Base-by-base conservation (phyloP, 1,140 invertebrate species). In the Drosophila lacertosa region DNA sequence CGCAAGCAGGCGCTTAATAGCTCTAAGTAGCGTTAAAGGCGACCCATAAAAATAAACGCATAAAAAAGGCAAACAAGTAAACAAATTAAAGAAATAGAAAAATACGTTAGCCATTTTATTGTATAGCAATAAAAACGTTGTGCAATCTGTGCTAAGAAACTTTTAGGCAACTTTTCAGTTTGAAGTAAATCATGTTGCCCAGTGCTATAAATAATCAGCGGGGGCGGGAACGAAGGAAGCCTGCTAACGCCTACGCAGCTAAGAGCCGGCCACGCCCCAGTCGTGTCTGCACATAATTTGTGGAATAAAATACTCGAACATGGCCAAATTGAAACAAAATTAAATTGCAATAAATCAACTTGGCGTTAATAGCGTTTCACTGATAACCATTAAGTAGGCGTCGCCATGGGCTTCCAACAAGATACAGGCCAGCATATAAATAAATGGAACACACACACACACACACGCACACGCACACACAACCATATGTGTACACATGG, bases 361-460 rank as follows among this genome's bases (percentile, higher is more conserved):
- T 77, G 81, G 81, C 77, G 76, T 86, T 84, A 84, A 84, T 84
- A 80, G 80, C 80, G 58, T 77, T 82, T 35, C 78, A 86, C 67
- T 84, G 80, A 86, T 84, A 86, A 76, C 77, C 80, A 86, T 84
- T 86, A 86, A 84, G 73, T 84, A 74, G 76, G 81, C 81, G 80
- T 86, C 76, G 63, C 70, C 81, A 62, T 50, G 68, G 78, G 78
- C 60, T 65, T 20, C 45, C 53, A 51, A n/a, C 26, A 13, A 76
- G 62, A 76, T 58, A 66, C 51, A 40, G 32, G 39, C 29, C 57
- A n/a, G 42, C 58, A 64, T 81, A 79, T 69, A 84, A 82, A 74
- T 72, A 73, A 75, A 63, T 51, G 44, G 64, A n/a, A 26, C 5
- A 42, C 22, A 37, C 44, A 59, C 37, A 22, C 47, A 26, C 53